Evolutionary conservation across 2,113 vertebrate species (phyloP).

Genomic region (Mustela lutreola): DNA sequence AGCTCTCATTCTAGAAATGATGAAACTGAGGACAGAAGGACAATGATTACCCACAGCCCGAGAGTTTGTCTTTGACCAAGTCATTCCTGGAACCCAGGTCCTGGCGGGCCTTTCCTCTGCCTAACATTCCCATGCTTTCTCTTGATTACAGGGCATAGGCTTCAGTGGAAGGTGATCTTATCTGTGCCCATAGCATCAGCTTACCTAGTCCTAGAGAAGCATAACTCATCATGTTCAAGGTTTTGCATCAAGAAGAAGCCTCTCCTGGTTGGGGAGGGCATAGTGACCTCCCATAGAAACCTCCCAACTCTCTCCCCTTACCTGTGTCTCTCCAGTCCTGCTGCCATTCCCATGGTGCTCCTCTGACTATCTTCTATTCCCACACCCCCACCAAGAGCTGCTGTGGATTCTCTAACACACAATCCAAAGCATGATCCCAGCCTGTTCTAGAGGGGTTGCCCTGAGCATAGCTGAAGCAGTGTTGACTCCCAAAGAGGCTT

Average conservation of each 20-base stretch:
- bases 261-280: neutral
- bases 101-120: neutral
- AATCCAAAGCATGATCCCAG: neutral
- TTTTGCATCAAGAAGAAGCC: neutral
- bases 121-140: neutral
- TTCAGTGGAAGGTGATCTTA: neutral
- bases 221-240: neutral
- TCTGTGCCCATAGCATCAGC: neutral
- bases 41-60: neutral
- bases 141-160: neutral
- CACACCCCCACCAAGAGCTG: neutral
- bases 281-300: neutral
- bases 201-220: neutral
- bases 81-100: neutral
- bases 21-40: conserved; percentile 37
- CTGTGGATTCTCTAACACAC: neutral
- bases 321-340: neutral
- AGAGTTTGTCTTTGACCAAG: neutral
- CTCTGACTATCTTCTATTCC: neutral
- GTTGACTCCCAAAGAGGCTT: neutral
- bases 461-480: neutral
- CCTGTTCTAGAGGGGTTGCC: accelerated
- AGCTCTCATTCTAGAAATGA: conserved; percentile 65
- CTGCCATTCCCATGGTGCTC: neutral
- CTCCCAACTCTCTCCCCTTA: neutral